These are phyloP conservation scores for Cydia splendana DNA, from an alignment of 1,140 invertebrate genomes.

Conservation along the genomic window DNA sequence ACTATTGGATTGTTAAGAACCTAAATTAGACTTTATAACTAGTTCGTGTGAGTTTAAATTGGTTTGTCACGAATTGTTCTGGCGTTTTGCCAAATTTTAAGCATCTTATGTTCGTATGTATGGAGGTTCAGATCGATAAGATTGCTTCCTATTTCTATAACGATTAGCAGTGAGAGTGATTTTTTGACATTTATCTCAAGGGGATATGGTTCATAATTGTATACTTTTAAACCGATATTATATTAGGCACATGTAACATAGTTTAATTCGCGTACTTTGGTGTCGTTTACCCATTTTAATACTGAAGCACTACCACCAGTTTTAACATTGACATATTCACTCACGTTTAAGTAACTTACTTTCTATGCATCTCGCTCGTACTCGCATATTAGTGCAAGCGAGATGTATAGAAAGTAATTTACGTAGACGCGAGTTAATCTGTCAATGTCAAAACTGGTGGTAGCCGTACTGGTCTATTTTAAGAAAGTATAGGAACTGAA, in stretches of 20 bases:
- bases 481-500: not conserved
- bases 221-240: not conserved
- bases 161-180: slow-evolving; percentile 14
- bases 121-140: not conserved
- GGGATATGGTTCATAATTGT: not conserved
- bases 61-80: not conserved
- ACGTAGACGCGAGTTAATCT: too few species aligned
- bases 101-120: not conserved
- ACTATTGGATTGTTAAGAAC: not conserved
- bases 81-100: not conserved
- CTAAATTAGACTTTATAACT: not conserved
- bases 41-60: not conserved
- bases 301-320: too few species aligned
- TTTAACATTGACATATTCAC: too few species aligned
- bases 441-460: too few species aligned
- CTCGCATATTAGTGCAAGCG: too few species aligned
- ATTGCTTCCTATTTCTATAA: slow-evolving; percentile 19
- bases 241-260: not conserved
- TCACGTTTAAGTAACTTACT: too few species aligned
- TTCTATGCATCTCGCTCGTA: too few species aligned
- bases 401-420: too few species aligned
- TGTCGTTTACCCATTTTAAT: not conserved
- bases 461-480: not conserved
- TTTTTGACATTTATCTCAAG: not conserved
- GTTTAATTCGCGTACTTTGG: not conserved